phyloP scores from a whole-genome alignment of 2,888 invertebrate genomes.

The Drosophila tripunctata region DNA sequence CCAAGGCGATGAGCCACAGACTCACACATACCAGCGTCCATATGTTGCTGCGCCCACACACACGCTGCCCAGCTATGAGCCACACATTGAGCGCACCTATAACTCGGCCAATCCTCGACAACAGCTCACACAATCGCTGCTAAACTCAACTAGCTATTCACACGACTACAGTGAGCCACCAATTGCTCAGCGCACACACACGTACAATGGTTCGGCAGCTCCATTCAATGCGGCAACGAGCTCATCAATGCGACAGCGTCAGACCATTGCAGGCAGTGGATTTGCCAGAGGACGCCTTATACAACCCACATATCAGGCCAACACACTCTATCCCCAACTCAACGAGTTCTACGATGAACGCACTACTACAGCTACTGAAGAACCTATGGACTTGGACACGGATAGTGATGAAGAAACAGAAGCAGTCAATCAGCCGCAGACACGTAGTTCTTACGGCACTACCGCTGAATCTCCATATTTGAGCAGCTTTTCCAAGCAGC shows the following conservation, averaged over 20 bases:
- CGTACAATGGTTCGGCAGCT: conserved; percentile 52
- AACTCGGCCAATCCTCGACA: conserved; percentile 21
- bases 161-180: conserved; percentile 8
- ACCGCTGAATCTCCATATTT: conserved; percentile 39
- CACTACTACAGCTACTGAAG: neutral
- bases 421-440: conserved; percentile 7
- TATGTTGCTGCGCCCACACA: conserved; percentile 6
- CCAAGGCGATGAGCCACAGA: conserved; percentile 47
- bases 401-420: conserved; percentile 69
- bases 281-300: conserved; percentile 45
- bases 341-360: conserved; percentile 59
- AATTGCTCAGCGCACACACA: conserved; percentile 17
- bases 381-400: conserved; percentile 46
- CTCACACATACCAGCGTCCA: conserved; percentile 58
- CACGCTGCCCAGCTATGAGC: conserved; percentile 29
- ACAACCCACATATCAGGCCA: conserved; percentile 58
- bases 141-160: conserved; percentile 63
- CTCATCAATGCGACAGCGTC: conserved; percentile 25
- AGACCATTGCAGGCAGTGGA: conserved; percentile 30
- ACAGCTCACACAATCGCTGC: conserved; percentile 49
- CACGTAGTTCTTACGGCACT: conserved; percentile 6
- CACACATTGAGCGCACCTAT: conserved; percentile 33
- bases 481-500: conserved; percentile 42
- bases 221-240: conserved; percentile 45
- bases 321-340: conserved; percentile 60